A percentile compares a stretch with the other conserved stretches of the same genome.
Evolutionary conservation across 2,113 vertebrate species (phyloP).

Genomic region (Tragulus kanchil): DNA sequence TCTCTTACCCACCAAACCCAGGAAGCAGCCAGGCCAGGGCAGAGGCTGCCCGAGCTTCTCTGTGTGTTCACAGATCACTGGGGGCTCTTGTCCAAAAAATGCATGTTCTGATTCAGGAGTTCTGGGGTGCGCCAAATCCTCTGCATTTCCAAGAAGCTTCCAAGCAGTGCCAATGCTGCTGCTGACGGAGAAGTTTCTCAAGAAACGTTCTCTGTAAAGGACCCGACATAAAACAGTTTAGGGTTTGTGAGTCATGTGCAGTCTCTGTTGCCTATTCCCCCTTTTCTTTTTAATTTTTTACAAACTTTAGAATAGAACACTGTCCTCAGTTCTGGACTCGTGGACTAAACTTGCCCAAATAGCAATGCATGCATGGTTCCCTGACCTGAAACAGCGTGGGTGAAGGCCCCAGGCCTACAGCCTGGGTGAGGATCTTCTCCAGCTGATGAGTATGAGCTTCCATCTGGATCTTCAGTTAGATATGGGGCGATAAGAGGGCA

Average conservation of each 20-base stretch:
- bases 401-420: rapidly evolving
- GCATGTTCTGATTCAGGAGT: neutral
- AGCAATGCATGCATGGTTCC: neutral
- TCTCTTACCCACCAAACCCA: neutral
- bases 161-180: rapidly evolving
- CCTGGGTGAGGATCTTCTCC: neutral
- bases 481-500: neutral
- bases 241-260: neutral
- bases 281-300: neutral
- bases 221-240: neutral
- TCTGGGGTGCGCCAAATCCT: neutral
- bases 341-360: neutral
- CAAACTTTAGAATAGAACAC: neutral
- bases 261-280: neutral
- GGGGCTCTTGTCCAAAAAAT: neutral
- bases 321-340: neutral
- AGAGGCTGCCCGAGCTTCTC: neutral
- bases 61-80: rapidly evolving
- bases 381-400: neutral
- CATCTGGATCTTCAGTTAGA: neutral
- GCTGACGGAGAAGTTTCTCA: rapidly evolving
- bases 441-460: neutral
- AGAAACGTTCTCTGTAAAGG: neutral
- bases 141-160: neutral
- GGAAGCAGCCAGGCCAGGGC: neutral